These are phyloP conservation scores for Lepidochrysops patricia DNA, from an alignment of 2,888 invertebrate species.

Conservation along the genomic window DNA sequence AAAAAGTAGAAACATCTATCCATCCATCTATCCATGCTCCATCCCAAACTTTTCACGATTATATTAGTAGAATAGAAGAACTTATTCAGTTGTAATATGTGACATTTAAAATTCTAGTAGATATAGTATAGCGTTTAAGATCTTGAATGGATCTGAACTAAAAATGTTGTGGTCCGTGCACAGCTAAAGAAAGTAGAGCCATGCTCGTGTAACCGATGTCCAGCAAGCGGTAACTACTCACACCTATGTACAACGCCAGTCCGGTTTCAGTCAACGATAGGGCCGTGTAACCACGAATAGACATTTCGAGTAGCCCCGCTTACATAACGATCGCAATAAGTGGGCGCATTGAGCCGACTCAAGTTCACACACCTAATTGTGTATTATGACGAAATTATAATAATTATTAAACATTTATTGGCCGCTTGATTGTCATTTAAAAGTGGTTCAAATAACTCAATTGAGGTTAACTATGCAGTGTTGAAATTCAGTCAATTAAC, in stretches of 20 bases:
- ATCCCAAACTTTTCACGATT: no score
- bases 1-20: no score
- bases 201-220: not conserved
- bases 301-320: not conserved
- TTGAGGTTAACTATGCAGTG: slow-evolving; percentile 8
- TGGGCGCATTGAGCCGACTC: not conserved
- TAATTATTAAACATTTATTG: slow-evolving; percentile 9
- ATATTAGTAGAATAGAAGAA: no score
- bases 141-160: not conserved
- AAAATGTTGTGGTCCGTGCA: no score
- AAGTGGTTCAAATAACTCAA: slow-evolving; percentile 12
- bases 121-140: no score
- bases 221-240: no score
- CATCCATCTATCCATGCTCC: no score
- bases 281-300: not conserved
- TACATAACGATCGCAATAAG: not conserved
- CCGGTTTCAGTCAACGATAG: not conserved
- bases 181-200: not conserved
- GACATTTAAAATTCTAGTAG: no score
- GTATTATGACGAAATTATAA: not conserved
- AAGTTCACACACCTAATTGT: slow-evolving; percentile 1
- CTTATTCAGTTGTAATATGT: no score
- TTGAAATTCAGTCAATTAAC: slow-evolving; percentile 2
- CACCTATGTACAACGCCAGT: not conserved
- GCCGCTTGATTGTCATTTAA: slow-evolving; percentile 1